These are phyloP conservation scores for Pterois miles DNA, from an alignment of 2,797 vertebrate species.

Conservation along the genomic window DNA sequence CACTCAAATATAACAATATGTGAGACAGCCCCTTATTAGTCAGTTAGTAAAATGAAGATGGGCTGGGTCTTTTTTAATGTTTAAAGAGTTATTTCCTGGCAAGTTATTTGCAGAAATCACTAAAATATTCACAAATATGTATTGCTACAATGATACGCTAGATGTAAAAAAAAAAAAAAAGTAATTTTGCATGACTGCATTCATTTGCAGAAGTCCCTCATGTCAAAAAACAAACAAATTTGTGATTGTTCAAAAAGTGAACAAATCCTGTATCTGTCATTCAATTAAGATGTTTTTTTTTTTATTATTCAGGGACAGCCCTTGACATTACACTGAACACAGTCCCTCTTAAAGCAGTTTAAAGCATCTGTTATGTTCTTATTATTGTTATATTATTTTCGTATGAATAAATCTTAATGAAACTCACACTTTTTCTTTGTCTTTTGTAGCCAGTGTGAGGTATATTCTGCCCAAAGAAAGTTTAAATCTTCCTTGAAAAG, in stretches of 20 bases:
- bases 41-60: conserved; percentile 39
- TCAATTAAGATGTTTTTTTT: conserved; percentile 31
- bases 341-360: conserved; percentile 54
- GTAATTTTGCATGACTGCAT: conserved; percentile 71
- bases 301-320: conserved; percentile 31
- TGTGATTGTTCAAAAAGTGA: conserved; percentile 41
- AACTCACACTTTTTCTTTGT: conserved; percentile 35
- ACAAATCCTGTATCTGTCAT: conserved; percentile 33
- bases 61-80: conserved; percentile 37
- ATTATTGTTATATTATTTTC: conserved; percentile 81
- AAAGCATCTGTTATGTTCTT: conserved; percentile 68
- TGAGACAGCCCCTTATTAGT: conserved; percentile 48
- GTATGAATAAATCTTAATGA: conserved; percentile 79
- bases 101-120: conserved; percentile 37
- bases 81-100: conserved; percentile 19
- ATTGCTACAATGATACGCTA: conserved; percentile 46
- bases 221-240: conserved; percentile 30
- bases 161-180: conserved; percentile 6
- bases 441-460: conserved; percentile 5
- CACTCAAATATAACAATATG: conserved; percentile 31
- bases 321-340: conserved; percentile 49
- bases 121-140: conserved; percentile 52
- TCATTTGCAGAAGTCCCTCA: conserved; percentile 43
- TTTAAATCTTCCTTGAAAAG: conserved; percentile 22
- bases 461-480: conserved; percentile 10